Evolutionary conservation across 2,888 invertebrate genomes (phyloP), one percentile per base, ranked within the genome.

Genomic region (Julus scanicus): DNA sequence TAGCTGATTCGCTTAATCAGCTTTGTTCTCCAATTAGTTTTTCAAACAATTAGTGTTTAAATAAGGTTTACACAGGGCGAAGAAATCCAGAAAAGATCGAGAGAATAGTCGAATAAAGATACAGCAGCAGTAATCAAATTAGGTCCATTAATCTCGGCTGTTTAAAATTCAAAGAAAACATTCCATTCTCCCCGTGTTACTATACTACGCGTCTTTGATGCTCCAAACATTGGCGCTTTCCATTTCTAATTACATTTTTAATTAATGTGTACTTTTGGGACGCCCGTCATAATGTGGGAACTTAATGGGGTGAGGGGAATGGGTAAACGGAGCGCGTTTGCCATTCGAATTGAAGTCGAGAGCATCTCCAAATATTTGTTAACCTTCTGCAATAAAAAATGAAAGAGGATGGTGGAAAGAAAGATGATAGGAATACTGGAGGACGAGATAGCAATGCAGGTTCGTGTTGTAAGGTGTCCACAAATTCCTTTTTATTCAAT

Each of bases 121-220:
- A 71, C 71, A 71, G 29, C 53, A 17, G 15, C 71, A 71, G 71
- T 71, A 71, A 71, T 71, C 71, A 71, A 71, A 71, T 71, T 71
- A 71, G 71, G 71, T 71, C 71, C 71, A 71, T 71, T 71, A 71
- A 71, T 71, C 71, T 71, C 71, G 71, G 71, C 71, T 71, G 71
- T 71, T 71, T 71, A 71, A 71, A 71, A 71, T 71, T 71, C 71
- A 71, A 71, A 71, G 71, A 71, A 71, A 71, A 71, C 71, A 29
- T 71, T 71, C 71, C 71, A 71, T 71, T 71, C 63, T 8, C 71
- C 29, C 8, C 71, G 71, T 57, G 17, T 57, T 57, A n/a, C 17
- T 29, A 29, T 29, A 29, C 29, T 29, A 57, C 5, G 57, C 57
- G 57, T 57, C n/a, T 53, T 44, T 44, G 6, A 44, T 53, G 63